Evolutionary conservation across 2,888 invertebrate species (phyloP).

Genomic region (Leptopterna dolabrata): DNA sequence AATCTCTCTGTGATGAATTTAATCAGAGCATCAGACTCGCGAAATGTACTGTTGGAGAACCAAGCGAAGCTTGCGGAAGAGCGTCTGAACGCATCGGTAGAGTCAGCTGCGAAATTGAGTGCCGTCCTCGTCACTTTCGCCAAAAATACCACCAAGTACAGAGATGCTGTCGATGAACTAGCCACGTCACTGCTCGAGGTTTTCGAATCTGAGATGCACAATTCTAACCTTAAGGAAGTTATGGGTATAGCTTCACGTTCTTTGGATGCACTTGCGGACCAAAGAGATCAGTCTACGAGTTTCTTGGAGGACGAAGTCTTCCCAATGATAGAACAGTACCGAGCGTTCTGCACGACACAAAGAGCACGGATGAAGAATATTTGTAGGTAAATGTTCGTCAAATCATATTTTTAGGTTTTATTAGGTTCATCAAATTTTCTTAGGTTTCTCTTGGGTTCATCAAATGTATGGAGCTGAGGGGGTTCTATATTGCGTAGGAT

Average conservation of each 20-base stretch:
- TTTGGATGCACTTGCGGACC: background rate
- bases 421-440: too few species aligned
- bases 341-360: background rate
- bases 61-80: background rate
- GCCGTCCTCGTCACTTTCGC: background rate
- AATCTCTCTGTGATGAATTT: background rate
- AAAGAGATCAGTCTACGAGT: background rate
- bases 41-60: background rate
- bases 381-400: background rate
- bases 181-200: background rate
- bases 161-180: background rate
- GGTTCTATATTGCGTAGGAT: too few species aligned
- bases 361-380: constrained; percentile 4
- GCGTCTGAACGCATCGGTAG: background rate
- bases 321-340: background rate
- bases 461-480: too few species aligned
- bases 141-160: background rate
- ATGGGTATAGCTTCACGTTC: background rate
- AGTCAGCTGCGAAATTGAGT: background rate
- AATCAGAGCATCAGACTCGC: constrained; percentile 9
- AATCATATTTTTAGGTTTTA: too few species aligned
- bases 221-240: background rate
- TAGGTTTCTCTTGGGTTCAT: too few species aligned
- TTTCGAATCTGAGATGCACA: background rate
- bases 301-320: constrained; percentile 1